phyloP scores from a whole-genome alignment of 2,113 vertebrate species.

The Todiramphus saurophagus region DNA sequence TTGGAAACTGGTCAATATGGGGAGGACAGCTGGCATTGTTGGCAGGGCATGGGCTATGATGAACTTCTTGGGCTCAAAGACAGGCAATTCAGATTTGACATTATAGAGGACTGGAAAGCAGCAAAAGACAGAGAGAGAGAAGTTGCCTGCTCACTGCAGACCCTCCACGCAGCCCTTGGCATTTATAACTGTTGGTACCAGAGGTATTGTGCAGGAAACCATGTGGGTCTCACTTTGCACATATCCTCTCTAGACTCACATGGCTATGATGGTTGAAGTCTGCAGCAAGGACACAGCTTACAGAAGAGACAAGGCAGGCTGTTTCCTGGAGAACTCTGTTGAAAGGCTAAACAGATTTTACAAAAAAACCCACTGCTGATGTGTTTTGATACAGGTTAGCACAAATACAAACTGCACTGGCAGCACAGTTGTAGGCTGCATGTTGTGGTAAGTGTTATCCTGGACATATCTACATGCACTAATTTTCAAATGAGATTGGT shows the following conservation, averaged over 20 bases:
- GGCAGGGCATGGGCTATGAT: background rate
- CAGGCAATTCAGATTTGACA: background rate
- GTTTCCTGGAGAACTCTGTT: background rate
- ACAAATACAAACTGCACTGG: background rate
- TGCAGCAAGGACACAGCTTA: background rate
- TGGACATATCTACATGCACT: background rate
- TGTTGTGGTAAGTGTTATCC: background rate
- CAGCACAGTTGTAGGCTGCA: background rate
- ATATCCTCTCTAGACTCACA: accelerated
- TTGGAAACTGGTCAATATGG: background rate
- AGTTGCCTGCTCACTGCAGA: background rate
- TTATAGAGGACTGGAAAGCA: background rate
- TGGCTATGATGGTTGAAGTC: background rate
- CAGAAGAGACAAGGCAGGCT: background rate
- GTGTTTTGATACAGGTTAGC: background rate
- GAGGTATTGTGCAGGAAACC: background rate
- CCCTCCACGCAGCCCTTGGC: background rate
- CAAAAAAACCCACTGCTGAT: background rate
- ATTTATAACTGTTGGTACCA: background rate
- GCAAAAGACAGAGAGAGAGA: background rate
- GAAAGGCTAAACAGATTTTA: background rate
- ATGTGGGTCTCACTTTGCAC: background rate
- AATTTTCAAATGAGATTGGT: background rate
- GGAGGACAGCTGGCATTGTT: background rate
- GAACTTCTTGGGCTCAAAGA: background rate